Percentiles rank a stretch among this genome's conserved stretches.
Evolutionary conservation across 1,140 invertebrate genomes (phyloP).

Genomic region (Lepidurus arcticus): DNA sequence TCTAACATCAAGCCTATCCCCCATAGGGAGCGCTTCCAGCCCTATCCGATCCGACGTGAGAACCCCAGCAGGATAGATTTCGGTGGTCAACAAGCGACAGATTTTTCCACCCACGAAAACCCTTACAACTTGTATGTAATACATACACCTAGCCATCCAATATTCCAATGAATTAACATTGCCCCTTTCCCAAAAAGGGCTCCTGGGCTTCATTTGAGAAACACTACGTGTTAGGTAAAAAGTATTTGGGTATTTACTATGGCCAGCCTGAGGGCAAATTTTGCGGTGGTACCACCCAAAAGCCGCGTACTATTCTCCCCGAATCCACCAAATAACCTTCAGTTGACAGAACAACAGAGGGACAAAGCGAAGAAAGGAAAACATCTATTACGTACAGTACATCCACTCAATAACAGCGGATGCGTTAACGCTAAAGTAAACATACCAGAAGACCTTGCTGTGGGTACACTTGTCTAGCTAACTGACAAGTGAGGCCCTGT

Average conservation of each 20-base stretch:
- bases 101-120: conserved; percentile 15
- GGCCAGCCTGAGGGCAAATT: background rate
- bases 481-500: no score
- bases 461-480: no score
- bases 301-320: background rate
- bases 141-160: background rate
- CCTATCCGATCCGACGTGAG: background rate
- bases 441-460: no score
- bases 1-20: background rate
- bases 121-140: background rate
- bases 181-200: background rate
- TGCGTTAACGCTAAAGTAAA: no score
- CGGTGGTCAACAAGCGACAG: background rate
- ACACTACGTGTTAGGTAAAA: background rate
- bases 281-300: background rate
- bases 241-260: background rate
- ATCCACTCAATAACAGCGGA: no score
- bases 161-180: background rate
- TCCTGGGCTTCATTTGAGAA: background rate
- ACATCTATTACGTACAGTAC: background rate
- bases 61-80: background rate
- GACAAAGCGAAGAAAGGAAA: background rate
- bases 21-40: background rate
- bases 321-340: conserved; percentile 11
- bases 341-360: background rate